Evolutionary conservation across 2,113 vertebrate species (phyloP).

Genomic region (Corythaeola cristata): DNA sequence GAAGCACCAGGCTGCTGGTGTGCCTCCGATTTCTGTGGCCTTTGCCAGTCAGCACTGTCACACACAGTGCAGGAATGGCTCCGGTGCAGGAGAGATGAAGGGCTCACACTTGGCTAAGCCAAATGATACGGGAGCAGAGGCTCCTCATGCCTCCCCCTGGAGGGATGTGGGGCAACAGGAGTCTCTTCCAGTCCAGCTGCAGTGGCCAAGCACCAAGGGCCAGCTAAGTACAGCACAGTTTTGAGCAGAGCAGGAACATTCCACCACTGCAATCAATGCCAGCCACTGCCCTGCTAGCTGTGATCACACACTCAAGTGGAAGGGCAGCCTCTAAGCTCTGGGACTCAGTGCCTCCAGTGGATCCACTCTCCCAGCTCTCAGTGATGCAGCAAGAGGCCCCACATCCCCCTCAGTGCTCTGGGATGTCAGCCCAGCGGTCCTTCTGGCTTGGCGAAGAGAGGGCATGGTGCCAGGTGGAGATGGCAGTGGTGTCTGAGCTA

Average conservation of each 20-base stretch:
- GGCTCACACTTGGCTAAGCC: background rate
- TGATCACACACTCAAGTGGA: background rate
- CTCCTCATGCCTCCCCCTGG: background rate
- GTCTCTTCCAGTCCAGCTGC: background rate
- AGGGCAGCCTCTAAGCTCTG: background rate
- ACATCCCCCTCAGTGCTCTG: rapidly evolving
- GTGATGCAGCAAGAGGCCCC: background rate
- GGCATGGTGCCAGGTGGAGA: background rate
- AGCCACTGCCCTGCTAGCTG: background rate
- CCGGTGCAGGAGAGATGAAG: rapidly evolving
- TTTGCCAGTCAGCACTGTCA: background rate
- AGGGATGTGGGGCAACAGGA: background rate
- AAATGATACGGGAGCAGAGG: background rate
- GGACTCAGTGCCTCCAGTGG: background rate
- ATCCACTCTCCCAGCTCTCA: background rate
- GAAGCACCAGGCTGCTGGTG: background rate
- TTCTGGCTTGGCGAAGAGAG: rapidly evolving
- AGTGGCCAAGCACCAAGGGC: background rate
- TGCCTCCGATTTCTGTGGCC: rapidly evolving
- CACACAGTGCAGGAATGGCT: rapidly evolving
- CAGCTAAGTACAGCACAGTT: background rate
- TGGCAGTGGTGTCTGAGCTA: background rate
- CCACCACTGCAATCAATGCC: background rate
- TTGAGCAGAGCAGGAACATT: background rate
- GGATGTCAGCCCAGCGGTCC: background rate